Evolutionary conservation across 2,888 invertebrate genomes (phyloP), one percentile per base, ranked within the genome.

Genomic region (Limnephilus auricula): DNA sequence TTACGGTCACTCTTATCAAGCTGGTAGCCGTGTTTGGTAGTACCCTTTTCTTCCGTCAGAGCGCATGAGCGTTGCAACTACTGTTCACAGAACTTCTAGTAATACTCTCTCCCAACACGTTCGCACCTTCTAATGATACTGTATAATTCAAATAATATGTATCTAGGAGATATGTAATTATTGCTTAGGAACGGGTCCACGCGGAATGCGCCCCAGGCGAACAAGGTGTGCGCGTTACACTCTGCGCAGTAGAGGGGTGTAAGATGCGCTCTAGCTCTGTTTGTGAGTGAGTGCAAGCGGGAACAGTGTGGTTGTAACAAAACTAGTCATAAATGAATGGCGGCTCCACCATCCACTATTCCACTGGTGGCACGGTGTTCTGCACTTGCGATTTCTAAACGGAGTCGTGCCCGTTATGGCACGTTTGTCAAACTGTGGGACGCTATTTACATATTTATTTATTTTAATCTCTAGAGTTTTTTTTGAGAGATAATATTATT

Each of bases 341-440:
- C 65, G 40, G 12, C 40, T 40, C 6, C 5, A 40, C 40, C 12
- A 40, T 40, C 40, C 40, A 40, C 40, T 40, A 40, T 12, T 10
- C 37, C 9, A 25, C 31, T 13, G 65, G 31, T 32, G 50, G 31
- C 34, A 50, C 78, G 31, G 15, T 65, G 85, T 15, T 15, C 82
- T 31, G 65, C 87, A 87, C 87, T 87, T 87, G 87, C 87, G 87
- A 87, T 87, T 87, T 87, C 87, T 87, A 87, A 87, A 87, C 25
- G 18, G 65, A 30, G 34, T 87, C 87, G 87, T 87, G 87, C 65
- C 50, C 65, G 65, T 34, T 65, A 18, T 65, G 13, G 18, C 2
- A 13, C 12, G 31, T 13, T 10, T 30, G 1, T 34, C 87, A 6
- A 31, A 87, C 12, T 31, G 87, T 65, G 65, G 87, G 50, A 25